Base-by-base conservation (phyloP, 2,797 vertebrate genomes). In the Adelosebastes latens region DNA sequence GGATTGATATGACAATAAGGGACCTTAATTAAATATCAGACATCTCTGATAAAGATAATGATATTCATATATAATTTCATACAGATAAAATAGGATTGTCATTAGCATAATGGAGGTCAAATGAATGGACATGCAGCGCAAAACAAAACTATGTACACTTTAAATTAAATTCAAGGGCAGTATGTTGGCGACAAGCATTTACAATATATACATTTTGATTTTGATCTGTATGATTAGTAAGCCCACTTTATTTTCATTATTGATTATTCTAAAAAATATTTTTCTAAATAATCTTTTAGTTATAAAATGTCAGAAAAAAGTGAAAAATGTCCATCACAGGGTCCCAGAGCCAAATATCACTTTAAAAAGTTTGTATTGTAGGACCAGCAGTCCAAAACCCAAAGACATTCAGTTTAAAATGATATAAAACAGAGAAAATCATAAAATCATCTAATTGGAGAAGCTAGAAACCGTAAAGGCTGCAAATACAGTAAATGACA, bases 31-130 rank as follows among this genome's bases (percentile, higher is more conserved):
- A 79, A 79, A 72, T 56, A 58, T 69, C 55, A 61, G 39, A 74
- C 24, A 67, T 31, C 10, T 29, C 12, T 63, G 73, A 82, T 82
- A 65, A 79, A 72, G 29, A 72, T 80, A 75, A 85, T 85, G 46
- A 75, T 72, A 64, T 72, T 77, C 42, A 56, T 62, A 49, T 73
- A 53, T 25, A 27, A 31, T 67, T 53, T 68, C 2, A 73, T 58
- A 7, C n/a, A 27, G 75, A 68, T 75, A 68, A 69, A 79, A 83
- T 9, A 73, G 2, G 58, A 39, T 65, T 14, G 6, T 20, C n/a
- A 77, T 87, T 58, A 62, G 24, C 59, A 70, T 80, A 62, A 65
- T 77, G 8, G 12, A 62, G 49, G 52, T 72, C 24, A 63, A 8
- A 66, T 63, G 13, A 32, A 31, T 27, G 25, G 53, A 55, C 3